Evolutionary conservation across 2,888 invertebrate species (phyloP).

Genomic region (Pyrochroa serraticornis): DNA sequence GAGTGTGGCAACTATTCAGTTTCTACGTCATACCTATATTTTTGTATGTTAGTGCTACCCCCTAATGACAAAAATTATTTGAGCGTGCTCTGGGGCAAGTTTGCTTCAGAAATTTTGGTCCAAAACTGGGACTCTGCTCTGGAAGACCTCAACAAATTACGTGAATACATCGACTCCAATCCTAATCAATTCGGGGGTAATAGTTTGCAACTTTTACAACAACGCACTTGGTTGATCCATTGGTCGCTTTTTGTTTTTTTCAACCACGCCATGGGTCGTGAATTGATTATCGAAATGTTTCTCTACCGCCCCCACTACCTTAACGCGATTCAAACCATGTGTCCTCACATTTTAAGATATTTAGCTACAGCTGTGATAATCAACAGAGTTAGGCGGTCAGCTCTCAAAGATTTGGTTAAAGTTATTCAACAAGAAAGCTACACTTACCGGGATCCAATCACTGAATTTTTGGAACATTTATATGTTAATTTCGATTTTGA

Average conservation of each 20-base stretch:
- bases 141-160: constrained; percentile 92
- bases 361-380: constrained; percentile 98
- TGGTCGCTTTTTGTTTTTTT: constrained; percentile 99
- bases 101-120: constrained; percentile 89
- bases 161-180: constrained; percentile 95
- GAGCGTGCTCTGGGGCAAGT: constrained; percentile 89
- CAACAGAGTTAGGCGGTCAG: constrained; percentile 85
- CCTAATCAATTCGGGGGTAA: constrained; percentile 65
- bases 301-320: constrained; percentile 94
- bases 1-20: constrained; percentile 98
- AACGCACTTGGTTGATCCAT: constrained; percentile 98
- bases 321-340: constrained; percentile 99
- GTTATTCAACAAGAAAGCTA: constrained; percentile 98
- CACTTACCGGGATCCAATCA: constrained; percentile 97
- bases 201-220: constrained; percentile 89
- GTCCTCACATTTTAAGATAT: constrained; percentile 97
- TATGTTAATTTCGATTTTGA: constrained; percentile 99
- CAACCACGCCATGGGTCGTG: constrained; percentile 95
- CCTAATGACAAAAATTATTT: constrained; percentile 91
- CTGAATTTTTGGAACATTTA: constrained; percentile 97
- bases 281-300: constrained; percentile 98
- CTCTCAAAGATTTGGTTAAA: constrained; percentile 94
- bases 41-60: constrained; percentile 92
- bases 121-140: constrained; percentile 98
- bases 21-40: constrained; percentile 94